Base-by-base conservation (phyloP, 2,888 invertebrate species). In the Spisula solida region DNA sequence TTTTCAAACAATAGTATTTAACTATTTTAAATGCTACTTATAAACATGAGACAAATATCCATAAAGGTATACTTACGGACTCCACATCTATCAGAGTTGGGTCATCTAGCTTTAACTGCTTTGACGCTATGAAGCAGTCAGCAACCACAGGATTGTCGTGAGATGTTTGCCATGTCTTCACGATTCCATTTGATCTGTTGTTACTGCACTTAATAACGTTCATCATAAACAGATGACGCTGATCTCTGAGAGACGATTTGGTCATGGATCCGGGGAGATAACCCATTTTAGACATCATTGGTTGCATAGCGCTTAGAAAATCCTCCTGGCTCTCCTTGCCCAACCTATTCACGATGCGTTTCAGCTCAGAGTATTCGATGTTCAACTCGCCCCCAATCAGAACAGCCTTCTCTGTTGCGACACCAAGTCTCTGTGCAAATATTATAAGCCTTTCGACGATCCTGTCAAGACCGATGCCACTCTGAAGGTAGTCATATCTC, bases 81-180 rank as follows among this genome's bases (percentile, higher is more conserved):
- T 86, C 86, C 0, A 86, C 66, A 31, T 86, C 86, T 18, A 86
- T 18, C 10, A 86, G 48, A 12, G 80, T 80, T 60, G 86, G 81
- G 10, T 86, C 86, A 6, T 81, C 70, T 0, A 86, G 70, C 20
- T 86, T 1, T 31, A 86, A 55, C 0, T 60, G 29, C 25, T 86
- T 86, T 4, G 86, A 86, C 6, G 86, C 86, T n/a, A 86, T 81
- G 25, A 86, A 86, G 60, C 86, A 86, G 20, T 86, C 86, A 14
- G 86, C 47, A 0, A 86, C 86, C 10, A 85, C 51, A 75, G 60
- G 31, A n/a, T 2, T 51, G 4, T 55, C 20, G 0, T 70, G 29
- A 6, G 29, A 78, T 31, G 34, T 5, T 75, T 81, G 48, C 86
- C 81, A 70, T n/a, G 80, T 86, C 0, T 81, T 80, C 18, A 80